Percentiles rank a stretch among this genome's conserved stretches.
phyloP scores from a whole-genome alignment of 2,888 invertebrate genomes.

The Notocelia uddmanniana region DNA sequence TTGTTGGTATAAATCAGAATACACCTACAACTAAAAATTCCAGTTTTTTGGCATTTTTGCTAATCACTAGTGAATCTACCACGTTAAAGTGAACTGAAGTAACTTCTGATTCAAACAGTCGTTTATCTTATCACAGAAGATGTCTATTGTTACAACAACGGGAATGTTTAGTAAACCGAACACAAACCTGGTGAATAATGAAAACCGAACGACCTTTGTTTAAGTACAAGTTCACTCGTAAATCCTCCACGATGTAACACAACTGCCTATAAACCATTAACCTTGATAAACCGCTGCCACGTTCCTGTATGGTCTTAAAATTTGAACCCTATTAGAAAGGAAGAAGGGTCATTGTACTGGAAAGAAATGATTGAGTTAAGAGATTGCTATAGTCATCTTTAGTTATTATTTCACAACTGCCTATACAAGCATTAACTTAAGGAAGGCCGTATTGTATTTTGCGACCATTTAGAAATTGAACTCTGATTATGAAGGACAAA shows the following conservation, averaged over 20 bases:
- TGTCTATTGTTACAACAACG: conserved; percentile 28
- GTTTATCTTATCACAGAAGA: conserved; percentile 40
- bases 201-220: conserved; percentile 46
- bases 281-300: conserved; percentile 1
- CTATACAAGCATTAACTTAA: conserved; percentile 10
- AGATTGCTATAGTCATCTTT: not conserved
- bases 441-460: not conserved
- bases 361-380: not conserved
- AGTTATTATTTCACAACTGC: conserved; percentile 29
- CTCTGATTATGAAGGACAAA: not conserved
- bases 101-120: conserved; percentile 28
- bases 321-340: not conserved
- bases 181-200: conserved; percentile 44
- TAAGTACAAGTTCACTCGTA: conserved; percentile 43
- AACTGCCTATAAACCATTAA: conserved; percentile 27
- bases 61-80: not conserved
- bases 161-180: conserved; percentile 42
- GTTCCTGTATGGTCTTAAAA: not conserved
- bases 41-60: too few relatives aligned
- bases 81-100: not conserved
- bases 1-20: too few relatives aligned
- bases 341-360: not conserved
- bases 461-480: not conserved
- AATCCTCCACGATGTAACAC: conserved; percentile 38
- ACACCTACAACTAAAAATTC: too few relatives aligned